Evolutionary conservation across 2,797 vertebrate species (phyloP), one percentile per base, ranked within the genome.

Genomic region (Chanos chanos): DNA sequence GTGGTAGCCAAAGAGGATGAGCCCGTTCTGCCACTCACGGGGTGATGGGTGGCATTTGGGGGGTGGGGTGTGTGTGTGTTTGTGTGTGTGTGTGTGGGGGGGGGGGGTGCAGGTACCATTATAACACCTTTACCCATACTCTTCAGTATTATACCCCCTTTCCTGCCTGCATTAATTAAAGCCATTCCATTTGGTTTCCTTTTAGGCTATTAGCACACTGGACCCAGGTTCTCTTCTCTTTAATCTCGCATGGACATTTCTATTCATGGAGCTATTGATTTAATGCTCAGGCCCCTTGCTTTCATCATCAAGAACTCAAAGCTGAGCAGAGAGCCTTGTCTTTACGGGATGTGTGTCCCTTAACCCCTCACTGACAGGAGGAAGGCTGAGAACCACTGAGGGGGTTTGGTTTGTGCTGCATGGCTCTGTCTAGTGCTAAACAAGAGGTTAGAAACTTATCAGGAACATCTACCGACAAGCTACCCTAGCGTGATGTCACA

Each of bases 261-360:
- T 80, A 90, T 88, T 88, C 87, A 89, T 85, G 81, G 79, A 55
- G 33, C 75, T 82, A 89, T 89, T 82, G 87, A 91, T 90, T 81
- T 86, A 82, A 86, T 89, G 86, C 85, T 81, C 83, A 72, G 55
- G 73, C 77, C 59, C 12, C 77, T 72, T 72, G 79, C 87, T 91
- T 90, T 90, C 82, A 90, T 90, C 89, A 89, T 78, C 40, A 70
- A 48, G 72, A 81, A 81, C 86, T 83, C 83, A 86, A 86, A 86
- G 83, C 65, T 65, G 73, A 68, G 72, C 34, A 58, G 47, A 59
- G 24, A 61, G 28, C 40, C 72, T 65, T 43, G 62, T 75, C 51
- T 52, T 43, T 34, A 73, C 72, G 54, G 61, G 60, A 40, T 48
- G 58, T 60, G 52, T 53, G 27, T 37, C 49, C 61, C 68, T 75